Evolutionary conservation across 1,140 invertebrate species (phyloP).

Genomic region (Triops longicaudatus): DNA sequence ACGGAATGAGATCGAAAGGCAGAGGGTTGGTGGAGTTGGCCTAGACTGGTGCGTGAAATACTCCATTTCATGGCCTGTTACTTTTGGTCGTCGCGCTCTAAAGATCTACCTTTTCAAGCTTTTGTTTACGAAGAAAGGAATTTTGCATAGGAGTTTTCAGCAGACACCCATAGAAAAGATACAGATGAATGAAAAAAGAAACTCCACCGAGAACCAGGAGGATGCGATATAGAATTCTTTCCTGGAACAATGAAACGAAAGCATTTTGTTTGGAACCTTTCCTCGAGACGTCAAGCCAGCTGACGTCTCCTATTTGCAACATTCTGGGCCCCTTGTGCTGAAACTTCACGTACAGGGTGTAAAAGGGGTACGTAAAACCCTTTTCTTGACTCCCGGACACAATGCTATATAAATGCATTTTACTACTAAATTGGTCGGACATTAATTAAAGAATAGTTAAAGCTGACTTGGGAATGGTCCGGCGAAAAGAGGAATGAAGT

Average conservation of each 20-base stretch:
- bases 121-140: too few relatives aligned
- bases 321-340: background rate
- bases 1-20: background rate
- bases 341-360: background rate
- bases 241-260: background rate
- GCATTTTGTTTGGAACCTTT: background rate
- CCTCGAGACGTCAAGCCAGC: background rate
- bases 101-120: background rate
- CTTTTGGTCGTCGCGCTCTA: background rate
- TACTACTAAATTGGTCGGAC: conserved; percentile 2
- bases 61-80: background rate
- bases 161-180: background rate
- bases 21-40: background rate
- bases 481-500: background rate
- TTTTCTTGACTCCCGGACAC: background rate
- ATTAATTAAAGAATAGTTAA: background rate
- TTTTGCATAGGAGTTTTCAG: too few relatives aligned
- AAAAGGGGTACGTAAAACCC: background rate
- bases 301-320: background rate
- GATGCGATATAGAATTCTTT: background rate
- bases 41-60: background rate
- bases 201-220: background rate
- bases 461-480: background rate
- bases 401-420: background rate
- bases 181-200: background rate